Evolutionary conservation across 2,888 invertebrate species (phyloP), one percentile per base, ranked within the genome.

Genomic region (Leptopterna dolabrata): DNA sequence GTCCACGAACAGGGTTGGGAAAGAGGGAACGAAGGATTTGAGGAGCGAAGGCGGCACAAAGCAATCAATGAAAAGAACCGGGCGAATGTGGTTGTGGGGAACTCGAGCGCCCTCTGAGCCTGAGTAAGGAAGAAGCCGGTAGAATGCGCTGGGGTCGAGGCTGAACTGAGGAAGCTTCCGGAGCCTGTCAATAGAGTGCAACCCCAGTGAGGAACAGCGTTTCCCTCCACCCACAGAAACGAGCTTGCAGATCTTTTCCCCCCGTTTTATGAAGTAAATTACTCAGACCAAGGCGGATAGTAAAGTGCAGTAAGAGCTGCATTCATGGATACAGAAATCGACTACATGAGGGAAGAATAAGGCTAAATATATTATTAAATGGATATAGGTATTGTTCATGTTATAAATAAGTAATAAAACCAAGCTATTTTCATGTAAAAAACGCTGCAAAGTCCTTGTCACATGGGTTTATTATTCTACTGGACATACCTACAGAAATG

Each of bases 11-110:
- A 36, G 73, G 73, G 73, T 45, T 19, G 84, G 45, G 7, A 73
- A 73, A 47, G 47, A 85, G 83, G 71, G 14, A 13, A 45, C 47
- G 81, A 81, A 24, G 27, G 36, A 55, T 73, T 45, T 43, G 73
- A 45, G 43, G n/a, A 73, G 29, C 43, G 73, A 73, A 73, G 24
- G 43, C 29, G 43, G 41, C 82, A 83, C 47, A 71, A 85, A 85
- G 85, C 73, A 85, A 85, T 85, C 85, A 85, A 85, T 85, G 85
- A 85, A 85, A 85, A 85, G 85, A 85, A 85, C 85, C 16, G 19
- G 76, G 19, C 27, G 47, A 41, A 13, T 14, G 80, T 47, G 41
- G 24, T 1, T 41, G 45, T 80, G 47, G 70, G 29, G 55, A 81
- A 30, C 51, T 0, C 19, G 47, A 55, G 81, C 85, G 85, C 85